These are phyloP conservation scores for Ptychobarbus kaznakovi DNA, from an alignment of 2,797 vertebrate genomes.

Conservation along the genomic window DNA sequence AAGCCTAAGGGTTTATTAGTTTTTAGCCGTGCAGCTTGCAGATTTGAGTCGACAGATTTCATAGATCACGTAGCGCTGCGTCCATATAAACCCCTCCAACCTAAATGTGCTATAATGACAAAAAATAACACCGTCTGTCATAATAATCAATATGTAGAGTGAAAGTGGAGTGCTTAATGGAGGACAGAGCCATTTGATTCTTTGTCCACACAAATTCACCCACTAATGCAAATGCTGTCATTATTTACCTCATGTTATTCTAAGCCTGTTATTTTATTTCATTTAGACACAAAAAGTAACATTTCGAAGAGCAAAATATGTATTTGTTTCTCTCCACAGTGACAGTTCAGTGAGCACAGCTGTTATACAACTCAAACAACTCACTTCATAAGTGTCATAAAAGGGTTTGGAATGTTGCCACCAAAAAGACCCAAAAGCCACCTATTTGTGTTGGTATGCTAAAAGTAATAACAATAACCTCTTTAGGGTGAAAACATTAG, in stretches of 20 bases:
- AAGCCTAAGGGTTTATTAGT: too few species aligned
- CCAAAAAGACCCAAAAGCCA: too few species aligned
- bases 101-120: background rate
- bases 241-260: background rate
- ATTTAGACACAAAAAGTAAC: background rate
- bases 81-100: background rate
- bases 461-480: too few species aligned
- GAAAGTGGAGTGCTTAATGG: background rate
- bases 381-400: background rate
- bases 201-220: background rate
- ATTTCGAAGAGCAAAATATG: background rate
- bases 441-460: too few species aligned
- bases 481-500: too few species aligned
- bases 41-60: background rate
- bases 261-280: background rate
- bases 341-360: background rate
- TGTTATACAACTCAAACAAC: background rate
- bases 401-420: background rate
- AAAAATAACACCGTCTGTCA: background rate
- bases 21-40: too few species aligned
- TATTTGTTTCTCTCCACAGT: background rate
- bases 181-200: background rate
- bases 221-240: background rate
- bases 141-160: background rate
- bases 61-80: background rate